Percentiles rank a stretch among this genome's conserved stretches.
These are phyloP conservation scores for Venturia canescens DNA, from an alignment of 1,140 invertebrate genomes.

Conservation along the genomic window DNA sequence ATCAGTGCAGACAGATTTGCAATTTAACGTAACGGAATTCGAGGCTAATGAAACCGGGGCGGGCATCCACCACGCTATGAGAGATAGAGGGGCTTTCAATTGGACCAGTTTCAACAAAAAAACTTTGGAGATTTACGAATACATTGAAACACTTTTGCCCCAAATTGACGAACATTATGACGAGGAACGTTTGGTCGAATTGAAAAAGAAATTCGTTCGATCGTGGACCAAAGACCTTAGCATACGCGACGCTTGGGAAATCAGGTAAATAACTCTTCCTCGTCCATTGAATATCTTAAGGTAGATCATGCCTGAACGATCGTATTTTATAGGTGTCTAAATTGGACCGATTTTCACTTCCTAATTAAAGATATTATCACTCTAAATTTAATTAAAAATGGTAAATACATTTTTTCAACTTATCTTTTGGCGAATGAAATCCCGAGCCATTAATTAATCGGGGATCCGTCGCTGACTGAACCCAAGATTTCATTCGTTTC, in stretches of 20 bases:
- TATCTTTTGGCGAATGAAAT: too few relatives aligned
- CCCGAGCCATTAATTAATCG: too few relatives aligned
- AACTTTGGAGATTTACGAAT: conserved; percentile 65
- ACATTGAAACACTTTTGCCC: conserved; percentile 65
- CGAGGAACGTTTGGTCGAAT: conserved; percentile 48
- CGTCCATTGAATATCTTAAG: neutral
- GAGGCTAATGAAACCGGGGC: conserved; percentile 46
- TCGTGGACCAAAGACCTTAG: conserved; percentile 62
- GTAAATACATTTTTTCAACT: too few relatives aligned
- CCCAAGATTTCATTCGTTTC: too few relatives aligned
- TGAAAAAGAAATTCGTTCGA: conserved; percentile 56
- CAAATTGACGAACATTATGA: conserved; percentile 57
- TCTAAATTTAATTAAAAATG: too few relatives aligned
- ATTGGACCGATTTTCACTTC: too few relatives aligned
- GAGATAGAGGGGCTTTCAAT: conserved; percentile 58
- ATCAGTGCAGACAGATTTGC: conserved; percentile 61
- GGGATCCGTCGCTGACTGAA: too few relatives aligned
- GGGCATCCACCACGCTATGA: neutral
- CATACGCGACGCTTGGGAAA: conserved; percentile 60
- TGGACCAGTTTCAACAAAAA: conserved; percentile 70
- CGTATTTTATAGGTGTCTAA: too few relatives aligned
- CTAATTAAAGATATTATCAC: too few relatives aligned
- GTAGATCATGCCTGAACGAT: too few relatives aligned
- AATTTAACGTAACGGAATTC: conserved; percentile 60
- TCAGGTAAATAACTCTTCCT: conserved; percentile 61